These are phyloP conservation scores for Monopis laevigella DNA, from an alignment of 2,888 invertebrate species.

Conservation along the genomic window DNA sequence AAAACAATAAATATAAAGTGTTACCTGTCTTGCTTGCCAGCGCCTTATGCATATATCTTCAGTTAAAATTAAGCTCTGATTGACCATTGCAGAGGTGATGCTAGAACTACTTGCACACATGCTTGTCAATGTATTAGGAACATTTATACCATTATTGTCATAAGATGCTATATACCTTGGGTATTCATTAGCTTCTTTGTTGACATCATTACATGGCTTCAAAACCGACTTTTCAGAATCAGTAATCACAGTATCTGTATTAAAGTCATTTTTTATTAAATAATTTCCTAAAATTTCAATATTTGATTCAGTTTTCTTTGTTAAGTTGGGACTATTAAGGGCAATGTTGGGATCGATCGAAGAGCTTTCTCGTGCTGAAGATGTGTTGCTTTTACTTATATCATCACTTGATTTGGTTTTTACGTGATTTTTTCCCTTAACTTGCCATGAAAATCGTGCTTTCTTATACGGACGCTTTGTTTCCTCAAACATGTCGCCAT, in stretches of 20 bases:
- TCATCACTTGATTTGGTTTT: slow-evolving; percentile 37
- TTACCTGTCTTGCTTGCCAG: too few relatives aligned
- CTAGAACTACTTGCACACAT: too few relatives aligned
- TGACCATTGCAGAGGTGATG: too few relatives aligned
- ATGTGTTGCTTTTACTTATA: slow-evolving; percentile 16
- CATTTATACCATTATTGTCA: too few relatives aligned
- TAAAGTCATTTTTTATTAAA: slow-evolving; percentile 44
- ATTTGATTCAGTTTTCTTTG: slow-evolving; percentile 46
- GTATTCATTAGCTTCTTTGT: too few relatives aligned
- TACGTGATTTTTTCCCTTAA: slow-evolving; percentile 71
- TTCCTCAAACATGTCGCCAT: slow-evolving; percentile 57
- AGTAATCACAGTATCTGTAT: slow-evolving; percentile 36
- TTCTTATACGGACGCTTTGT: slow-evolving; percentile 71
- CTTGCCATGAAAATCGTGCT: slow-evolving; percentile 73
- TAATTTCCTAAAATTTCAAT: slow-evolving; percentile 46
- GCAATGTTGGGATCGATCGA: too few relatives aligned
- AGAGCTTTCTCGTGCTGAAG: slow-evolving; percentile 28
- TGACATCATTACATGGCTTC: slow-evolving; percentile 32
- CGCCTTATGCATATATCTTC: too few relatives aligned
- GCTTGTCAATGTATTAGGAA: too few relatives aligned
- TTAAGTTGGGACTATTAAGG: too few relatives aligned
- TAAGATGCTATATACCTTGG: too few relatives aligned
- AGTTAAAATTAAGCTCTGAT: too few relatives aligned
- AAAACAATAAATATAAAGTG: too few relatives aligned
- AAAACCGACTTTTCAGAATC: slow-evolving; percentile 31